phyloP scores from a whole-genome alignment of 2,888 invertebrate genomes.

The Lamellibrachia columna region DNA sequence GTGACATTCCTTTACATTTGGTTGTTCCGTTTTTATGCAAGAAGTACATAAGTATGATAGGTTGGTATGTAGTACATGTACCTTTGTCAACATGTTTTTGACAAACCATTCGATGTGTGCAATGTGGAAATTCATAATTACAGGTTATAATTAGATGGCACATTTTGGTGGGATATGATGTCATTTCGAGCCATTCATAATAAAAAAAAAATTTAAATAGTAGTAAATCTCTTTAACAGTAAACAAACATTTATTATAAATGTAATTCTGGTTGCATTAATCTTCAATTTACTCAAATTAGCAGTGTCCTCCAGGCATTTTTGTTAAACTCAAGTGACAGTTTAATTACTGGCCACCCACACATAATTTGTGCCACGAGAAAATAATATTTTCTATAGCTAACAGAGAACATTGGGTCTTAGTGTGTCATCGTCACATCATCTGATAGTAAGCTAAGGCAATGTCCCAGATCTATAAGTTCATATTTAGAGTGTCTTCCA shows the following conservation, averaged over 20 bases:
- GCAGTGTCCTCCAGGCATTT: not conserved
- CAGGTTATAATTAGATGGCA: not conserved
- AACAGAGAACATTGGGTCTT: not conserved
- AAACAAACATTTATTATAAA: not conserved
- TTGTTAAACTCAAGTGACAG: not conserved
- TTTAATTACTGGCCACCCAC: not conserved
- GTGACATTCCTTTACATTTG: not conserved
- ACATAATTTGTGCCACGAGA: not conserved
- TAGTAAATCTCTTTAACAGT: not conserved
- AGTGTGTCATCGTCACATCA: not conserved
- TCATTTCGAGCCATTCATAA: not conserved
- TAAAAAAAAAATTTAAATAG: not conserved
- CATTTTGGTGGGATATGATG: not conserved
- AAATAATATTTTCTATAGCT: not conserved
- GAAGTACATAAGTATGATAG: not conserved
- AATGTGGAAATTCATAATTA: not conserved
- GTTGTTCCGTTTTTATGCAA: not conserved
- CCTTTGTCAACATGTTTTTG: no score
- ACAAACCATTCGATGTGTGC: not conserved
- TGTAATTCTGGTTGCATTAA: not conserved
- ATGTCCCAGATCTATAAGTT: not conserved
- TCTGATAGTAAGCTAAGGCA: not conserved
- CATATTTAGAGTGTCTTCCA: not conserved
- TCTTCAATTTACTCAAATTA: not conserved
- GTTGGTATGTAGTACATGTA: not conserved